Evolutionary conservation across 2,888 invertebrate species (phyloP).

Genomic region (Cistogaster globosa): DNA sequence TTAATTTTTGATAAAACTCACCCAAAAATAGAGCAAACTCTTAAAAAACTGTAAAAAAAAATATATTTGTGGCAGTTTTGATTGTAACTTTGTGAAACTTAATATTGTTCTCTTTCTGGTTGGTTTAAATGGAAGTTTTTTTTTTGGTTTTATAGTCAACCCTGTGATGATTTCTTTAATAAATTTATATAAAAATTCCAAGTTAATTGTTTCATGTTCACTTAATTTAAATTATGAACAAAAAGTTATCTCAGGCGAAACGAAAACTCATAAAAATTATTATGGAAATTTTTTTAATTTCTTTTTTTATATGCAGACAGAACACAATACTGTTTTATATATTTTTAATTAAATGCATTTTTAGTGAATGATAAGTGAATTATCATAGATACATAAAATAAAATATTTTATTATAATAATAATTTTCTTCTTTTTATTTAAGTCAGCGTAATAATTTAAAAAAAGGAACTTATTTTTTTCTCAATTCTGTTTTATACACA

Average conservation of each 20-base stretch:
- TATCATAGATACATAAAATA: no score
- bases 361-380: no score
- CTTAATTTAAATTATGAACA: slow-evolving; percentile 56
- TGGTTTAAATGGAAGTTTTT: background rate
- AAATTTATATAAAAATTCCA: slow-evolving; percentile 50
- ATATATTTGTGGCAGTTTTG: slow-evolving; percentile 24
- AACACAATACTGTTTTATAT: background rate
- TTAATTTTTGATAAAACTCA: background rate
- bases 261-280: slow-evolving; percentile 24
- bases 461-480: no score
- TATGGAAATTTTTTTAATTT: slow-evolving; percentile 29
- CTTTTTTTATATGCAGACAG: slow-evolving; percentile 9
- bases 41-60: background rate
- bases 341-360: no score
- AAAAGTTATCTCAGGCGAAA: slow-evolving; percentile 24
- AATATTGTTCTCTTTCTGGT: slow-evolving; percentile 6
- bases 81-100: slow-evolving; percentile 55
- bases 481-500: no score
- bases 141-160: background rate
- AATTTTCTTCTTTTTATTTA: no score
- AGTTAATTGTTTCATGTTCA: slow-evolving; percentile 68
- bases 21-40: background rate
- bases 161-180: slow-evolving; percentile 2
- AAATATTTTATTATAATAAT: no score
- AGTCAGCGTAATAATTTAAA: no score